These are phyloP conservation scores for Xyrichtys novacula DNA, from an alignment of 2,797 vertebrate species.

Conservation along the genomic window DNA sequence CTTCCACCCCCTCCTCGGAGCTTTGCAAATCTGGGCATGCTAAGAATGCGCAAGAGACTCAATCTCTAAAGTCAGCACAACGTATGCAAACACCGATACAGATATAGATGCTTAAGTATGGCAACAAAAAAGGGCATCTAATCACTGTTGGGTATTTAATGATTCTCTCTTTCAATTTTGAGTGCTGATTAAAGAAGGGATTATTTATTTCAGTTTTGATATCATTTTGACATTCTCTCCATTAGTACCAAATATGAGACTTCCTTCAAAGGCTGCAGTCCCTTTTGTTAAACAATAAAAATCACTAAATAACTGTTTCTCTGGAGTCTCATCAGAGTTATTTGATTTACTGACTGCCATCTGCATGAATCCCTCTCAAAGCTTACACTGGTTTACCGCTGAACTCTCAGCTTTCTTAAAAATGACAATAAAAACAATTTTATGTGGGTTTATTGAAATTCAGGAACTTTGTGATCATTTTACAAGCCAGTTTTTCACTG, in stretches of 20 bases:
- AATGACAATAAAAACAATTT: constrained; percentile 10
- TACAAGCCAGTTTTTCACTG: constrained; percentile 1
- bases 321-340: background rate
- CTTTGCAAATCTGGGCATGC: constrained; percentile 36
- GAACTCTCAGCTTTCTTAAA: background rate
- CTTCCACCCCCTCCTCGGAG: constrained; percentile 35
- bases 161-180: background rate
- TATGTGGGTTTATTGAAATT: constrained; percentile 36
- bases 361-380: constrained; percentile 5
- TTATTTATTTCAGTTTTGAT: background rate
- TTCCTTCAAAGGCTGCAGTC: background rate
- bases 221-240: background rate
- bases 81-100: constrained; percentile 1
- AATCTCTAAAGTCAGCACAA: background rate
- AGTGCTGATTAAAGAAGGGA: background rate
- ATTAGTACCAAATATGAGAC: background rate
- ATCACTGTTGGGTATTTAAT: constrained; percentile 4
- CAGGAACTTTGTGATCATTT: background rate
- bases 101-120: background rate
- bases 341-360: constrained; percentile 3
- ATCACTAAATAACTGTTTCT: background rate
- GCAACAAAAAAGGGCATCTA: background rate
- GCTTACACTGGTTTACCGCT: background rate
- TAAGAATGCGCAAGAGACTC: constrained; percentile 50
- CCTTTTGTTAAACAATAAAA: background rate